A percentile compares a stretch with the other conserved stretches of the same genome.
Evolutionary conservation across 2,888 invertebrate genomes (phyloP).

Genomic region (Luperina testacea): DNA sequence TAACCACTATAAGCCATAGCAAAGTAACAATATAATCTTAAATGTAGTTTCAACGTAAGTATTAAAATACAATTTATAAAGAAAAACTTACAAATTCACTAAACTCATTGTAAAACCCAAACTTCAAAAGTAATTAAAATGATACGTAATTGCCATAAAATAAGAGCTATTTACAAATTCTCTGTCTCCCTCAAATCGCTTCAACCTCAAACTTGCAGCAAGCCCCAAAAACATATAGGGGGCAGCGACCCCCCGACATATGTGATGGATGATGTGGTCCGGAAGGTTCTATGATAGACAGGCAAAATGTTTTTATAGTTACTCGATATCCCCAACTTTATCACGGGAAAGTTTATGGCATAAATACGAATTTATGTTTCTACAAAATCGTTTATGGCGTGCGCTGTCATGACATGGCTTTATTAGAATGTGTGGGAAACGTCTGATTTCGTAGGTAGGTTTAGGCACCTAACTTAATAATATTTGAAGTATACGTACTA

Average conservation of each 20-base stretch:
- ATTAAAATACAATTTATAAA: no score
- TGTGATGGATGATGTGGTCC: constrained; percentile 84
- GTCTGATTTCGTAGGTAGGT: background rate
- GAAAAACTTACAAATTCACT: no score
- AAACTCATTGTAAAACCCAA: background rate
- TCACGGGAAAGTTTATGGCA: constrained; percentile 55
- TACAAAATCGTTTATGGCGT: constrained; percentile 35
- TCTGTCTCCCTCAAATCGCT: constrained; percentile 17
- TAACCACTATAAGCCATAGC: background rate
- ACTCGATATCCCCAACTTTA: constrained; percentile 70
- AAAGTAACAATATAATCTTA: background rate
- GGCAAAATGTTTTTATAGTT: constrained; percentile 81
- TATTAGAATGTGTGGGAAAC: background rate
- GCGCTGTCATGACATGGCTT: constrained; percentile 3
- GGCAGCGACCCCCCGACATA: constrained; percentile 78
- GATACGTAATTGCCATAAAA: background rate
- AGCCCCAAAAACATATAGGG: constrained; percentile 66
- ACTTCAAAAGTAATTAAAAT: background rate
- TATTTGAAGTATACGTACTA: background rate
- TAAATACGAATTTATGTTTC: constrained; percentile 53
- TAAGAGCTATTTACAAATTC: no score
- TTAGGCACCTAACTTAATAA: background rate
- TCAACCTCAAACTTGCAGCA: constrained; percentile 52
- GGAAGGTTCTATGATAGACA: constrained; percentile 82
- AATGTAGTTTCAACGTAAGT: no score